phyloP scores from a whole-genome alignment of 2,888 invertebrate species.

The Chrysolina americana region DNA sequence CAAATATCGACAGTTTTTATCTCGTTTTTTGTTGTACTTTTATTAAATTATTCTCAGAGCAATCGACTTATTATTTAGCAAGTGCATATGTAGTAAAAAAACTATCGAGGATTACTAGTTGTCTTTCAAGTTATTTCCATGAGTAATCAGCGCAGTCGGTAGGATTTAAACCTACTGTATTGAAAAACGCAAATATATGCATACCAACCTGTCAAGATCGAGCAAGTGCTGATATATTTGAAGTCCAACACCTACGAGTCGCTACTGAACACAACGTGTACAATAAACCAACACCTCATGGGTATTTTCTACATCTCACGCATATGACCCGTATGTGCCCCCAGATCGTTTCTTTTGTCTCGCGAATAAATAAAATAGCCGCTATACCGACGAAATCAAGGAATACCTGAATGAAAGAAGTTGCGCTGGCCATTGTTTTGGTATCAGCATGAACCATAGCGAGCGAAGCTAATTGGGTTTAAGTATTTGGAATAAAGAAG shows the following conservation, averaged over 20 bases:
- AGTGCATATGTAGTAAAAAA: too few species aligned
- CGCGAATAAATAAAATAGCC: conserved; percentile 25
- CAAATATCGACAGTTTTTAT: too few species aligned
- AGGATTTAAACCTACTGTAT: too few species aligned
- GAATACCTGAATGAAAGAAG: conserved; percentile 17
- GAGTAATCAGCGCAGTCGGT: too few species aligned
- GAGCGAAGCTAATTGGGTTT: neutral
- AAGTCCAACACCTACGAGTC: neutral
- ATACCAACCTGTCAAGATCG: too few species aligned
- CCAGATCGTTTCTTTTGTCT: conserved; percentile 24
- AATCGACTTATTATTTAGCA: too few species aligned
- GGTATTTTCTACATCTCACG: conserved; percentile 22
- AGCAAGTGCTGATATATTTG: too few species aligned
- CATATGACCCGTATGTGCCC: conserved; percentile 33
- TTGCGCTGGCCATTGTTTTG: neutral
- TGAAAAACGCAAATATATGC: too few species aligned
- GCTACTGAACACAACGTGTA: conserved; percentile 12
- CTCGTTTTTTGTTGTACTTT: too few species aligned
- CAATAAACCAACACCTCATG: conserved; percentile 34
- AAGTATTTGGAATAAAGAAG: neutral
- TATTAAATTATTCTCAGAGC: too few species aligned
- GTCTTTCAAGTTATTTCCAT: too few species aligned
- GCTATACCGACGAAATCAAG: conserved; percentile 11
- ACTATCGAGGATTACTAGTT: too few species aligned
- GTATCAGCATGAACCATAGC: neutral